These are phyloP conservation scores for Hephaestus fuliginosus DNA, from an alignment of 2,797 vertebrate species.

Conservation along the genomic window DNA sequence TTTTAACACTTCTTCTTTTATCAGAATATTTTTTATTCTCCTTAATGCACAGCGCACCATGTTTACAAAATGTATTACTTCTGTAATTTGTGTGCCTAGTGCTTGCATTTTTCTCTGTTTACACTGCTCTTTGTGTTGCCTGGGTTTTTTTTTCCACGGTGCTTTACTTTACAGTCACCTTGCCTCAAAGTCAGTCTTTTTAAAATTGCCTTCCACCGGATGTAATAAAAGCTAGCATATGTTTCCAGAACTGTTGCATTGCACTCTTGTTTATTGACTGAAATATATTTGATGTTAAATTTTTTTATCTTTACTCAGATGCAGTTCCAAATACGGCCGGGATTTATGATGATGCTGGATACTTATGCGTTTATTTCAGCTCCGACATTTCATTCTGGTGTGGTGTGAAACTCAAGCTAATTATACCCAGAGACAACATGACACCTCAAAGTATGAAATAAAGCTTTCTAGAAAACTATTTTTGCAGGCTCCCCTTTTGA, in stretches of 20 bases:
- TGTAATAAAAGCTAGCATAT: conserved; percentile 68
- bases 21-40: conserved; percentile 36
- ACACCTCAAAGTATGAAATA: conserved; percentile 44
- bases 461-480: conserved; percentile 55
- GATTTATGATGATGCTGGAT: not conserved
- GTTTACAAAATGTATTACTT: conserved; percentile 69
- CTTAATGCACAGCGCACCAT: conserved; percentile 45
- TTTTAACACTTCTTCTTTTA: conserved; percentile 58
- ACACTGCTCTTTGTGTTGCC: conserved; percentile 59
- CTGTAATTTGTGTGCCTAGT: conserved; percentile 61
- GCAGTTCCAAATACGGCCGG: not conserved
- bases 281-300: not conserved
- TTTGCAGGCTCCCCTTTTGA: conserved; percentile 22
- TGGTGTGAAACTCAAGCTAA: conserved; percentile 23
- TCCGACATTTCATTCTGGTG: conserved; percentile 2
- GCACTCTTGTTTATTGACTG: conserved; percentile 21
- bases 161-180: conserved; percentile 64
- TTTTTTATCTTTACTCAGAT: not conserved
- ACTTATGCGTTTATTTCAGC: conserved; percentile 30
- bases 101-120: conserved; percentile 65
- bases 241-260: conserved; percentile 50
- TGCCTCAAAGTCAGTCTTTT: conserved; percentile 51
- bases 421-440: conserved; percentile 13
- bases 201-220: conserved; percentile 55
- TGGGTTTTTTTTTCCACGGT: conserved; percentile 38